Conservation (phyloP, 2,797 vertebrate genomes). For the Cygnus olor region DNA sequence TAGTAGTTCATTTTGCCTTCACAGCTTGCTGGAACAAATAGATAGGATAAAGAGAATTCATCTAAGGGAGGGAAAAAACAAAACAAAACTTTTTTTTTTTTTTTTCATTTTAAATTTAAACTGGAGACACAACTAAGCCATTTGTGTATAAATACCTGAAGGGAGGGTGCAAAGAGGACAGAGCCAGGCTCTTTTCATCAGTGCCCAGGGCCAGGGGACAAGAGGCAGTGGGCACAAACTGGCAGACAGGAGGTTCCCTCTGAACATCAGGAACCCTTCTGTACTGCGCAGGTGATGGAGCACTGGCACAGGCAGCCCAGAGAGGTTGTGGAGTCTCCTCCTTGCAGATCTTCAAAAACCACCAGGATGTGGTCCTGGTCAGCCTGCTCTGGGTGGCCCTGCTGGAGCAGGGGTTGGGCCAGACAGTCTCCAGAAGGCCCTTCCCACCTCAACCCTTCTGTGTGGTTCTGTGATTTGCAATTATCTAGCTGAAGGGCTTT, state of each 20-base stretch:
- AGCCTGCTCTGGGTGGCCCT: not conserved
- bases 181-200: too few species aligned
- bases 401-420: not conserved
- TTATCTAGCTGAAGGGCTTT: not conserved
- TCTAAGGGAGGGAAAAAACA: not conserved
- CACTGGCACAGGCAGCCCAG: too few species aligned
- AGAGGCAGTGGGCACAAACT: too few species aligned
- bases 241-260: too few species aligned
- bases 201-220: too few species aligned
- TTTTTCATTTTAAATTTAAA: not conserved
- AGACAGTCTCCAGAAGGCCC: not conserved
- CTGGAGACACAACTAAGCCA: not conserved
- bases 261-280: too few species aligned
- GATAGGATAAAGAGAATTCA: not conserved
- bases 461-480: not conserved
- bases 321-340: not conserved
- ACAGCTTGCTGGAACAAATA: not conserved
- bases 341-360: not conserved
- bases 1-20: not conserved
- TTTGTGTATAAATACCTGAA: not conserved
- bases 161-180: too few species aligned
- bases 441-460: not conserved
- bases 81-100: not conserved
- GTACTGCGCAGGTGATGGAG: too few species aligned
- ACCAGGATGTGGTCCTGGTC: not conserved